Percentiles rank a stretch among this genome's conserved stretches.
These are phyloP conservation scores for Drosophila tripunctata DNA, from an alignment of 2,888 invertebrate genomes.

Conservation along the genomic window DNA sequence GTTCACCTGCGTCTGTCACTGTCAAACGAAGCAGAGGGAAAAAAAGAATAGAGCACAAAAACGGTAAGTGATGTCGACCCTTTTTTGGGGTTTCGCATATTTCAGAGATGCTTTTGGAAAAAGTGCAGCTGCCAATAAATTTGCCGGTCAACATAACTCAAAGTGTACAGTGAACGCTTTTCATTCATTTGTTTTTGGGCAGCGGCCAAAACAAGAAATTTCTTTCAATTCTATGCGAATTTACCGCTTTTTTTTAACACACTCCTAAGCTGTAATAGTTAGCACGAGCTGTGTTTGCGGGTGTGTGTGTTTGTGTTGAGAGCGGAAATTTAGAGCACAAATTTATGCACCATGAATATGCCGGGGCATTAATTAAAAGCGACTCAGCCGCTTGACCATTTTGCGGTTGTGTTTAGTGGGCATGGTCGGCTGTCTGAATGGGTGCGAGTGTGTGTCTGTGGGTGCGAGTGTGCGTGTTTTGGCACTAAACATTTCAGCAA, in stretches of 20 bases:
- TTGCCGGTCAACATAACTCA: conserved; percentile 30
- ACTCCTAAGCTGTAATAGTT: conserved; percentile 33
- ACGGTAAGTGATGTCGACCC: background rate
- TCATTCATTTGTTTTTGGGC: conserved; percentile 19
- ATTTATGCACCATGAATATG: conserved; percentile 67
- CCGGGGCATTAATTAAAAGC: conserved; percentile 71
- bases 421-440: conserved; percentile 5
- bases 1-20: conserved; percentile 36
- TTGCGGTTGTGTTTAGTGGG: conserved; percentile 57
- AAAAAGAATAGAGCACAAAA: background rate
- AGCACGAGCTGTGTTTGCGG: conserved; percentile 2
- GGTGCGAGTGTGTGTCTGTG: background rate
- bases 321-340: conserved; percentile 28
- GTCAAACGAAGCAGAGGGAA: conserved; percentile 10
- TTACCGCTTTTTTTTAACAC: conserved; percentile 30
- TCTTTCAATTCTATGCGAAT: conserved; percentile 21
- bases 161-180: conserved; percentile 10
- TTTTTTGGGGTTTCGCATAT: conserved; percentile 15
- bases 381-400: conserved; percentile 56
- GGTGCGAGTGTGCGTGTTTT: conserved; percentile 6
- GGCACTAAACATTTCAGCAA: conserved; percentile 45
- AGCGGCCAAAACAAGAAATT: conserved; percentile 17
- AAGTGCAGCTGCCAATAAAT: conserved; percentile 49
- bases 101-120: conserved; percentile 20
- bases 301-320: conserved; percentile 8